Evolutionary conservation across 2,797 vertebrate species (phyloP).

Genomic region (Chaunax sp.): DNA sequence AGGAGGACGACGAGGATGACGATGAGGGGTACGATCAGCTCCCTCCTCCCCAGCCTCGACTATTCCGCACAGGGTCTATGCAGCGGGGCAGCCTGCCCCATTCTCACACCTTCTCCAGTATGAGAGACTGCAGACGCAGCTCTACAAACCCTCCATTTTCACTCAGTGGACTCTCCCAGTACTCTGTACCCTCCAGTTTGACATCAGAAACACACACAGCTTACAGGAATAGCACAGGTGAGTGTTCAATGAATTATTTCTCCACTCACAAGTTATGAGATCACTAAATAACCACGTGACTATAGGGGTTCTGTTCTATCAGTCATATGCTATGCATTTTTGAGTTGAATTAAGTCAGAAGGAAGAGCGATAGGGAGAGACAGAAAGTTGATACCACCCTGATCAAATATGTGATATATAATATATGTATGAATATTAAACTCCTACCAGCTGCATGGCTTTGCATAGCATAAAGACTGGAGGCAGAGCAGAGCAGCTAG

Average conservation of each 20-base stretch:
- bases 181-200: conserved; percentile 82
- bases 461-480: background rate
- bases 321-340: background rate
- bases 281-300: background rate
- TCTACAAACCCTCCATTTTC: conserved; percentile 89
- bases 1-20: conserved; percentile 92
- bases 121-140: conserved; percentile 92
- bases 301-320: too few species aligned
- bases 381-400: background rate
- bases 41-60: conserved; percentile 93
- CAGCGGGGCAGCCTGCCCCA: conserved; percentile 92
- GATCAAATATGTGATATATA: background rate
- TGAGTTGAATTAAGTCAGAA: background rate
- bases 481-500: background rate
- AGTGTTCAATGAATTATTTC: conserved; percentile 30
- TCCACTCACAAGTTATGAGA: background rate
- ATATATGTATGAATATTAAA: background rate
- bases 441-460: background rate
- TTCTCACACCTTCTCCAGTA: conserved; percentile 96
- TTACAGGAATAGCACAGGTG: conserved; percentile 90
- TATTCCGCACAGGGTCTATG: conserved; percentile 92
- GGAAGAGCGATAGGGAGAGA: background rate
- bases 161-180: conserved; percentile 85
- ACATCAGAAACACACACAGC: conserved; percentile 81
- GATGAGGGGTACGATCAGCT: conserved; percentile 94